A percentile compares a stretch with the other conserved stretches of the same genome.
phyloP scores from a whole-genome alignment of 2,888 invertebrate species.

The Chelonus formosanus region DNA sequence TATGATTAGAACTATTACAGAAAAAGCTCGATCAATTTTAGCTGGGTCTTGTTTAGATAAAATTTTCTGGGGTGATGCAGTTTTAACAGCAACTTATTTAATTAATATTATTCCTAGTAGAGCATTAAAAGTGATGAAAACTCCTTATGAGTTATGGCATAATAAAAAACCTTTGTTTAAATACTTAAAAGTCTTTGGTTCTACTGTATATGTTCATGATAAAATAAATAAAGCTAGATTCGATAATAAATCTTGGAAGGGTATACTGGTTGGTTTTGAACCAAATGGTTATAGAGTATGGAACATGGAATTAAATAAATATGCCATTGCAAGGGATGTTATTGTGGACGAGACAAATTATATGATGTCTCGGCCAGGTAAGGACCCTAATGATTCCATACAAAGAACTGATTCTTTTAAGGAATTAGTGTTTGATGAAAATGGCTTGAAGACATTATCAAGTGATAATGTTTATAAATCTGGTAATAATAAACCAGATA shows the following conservation, averaged over 20 bases:
- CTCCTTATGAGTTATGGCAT: conserved; percentile 35
- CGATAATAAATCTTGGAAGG: conserved; percentile 34
- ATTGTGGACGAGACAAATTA: conserved; percentile 34
- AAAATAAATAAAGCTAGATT: conserved; percentile 33
- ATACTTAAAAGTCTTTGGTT: conserved; percentile 37
- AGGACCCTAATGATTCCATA: not conserved
- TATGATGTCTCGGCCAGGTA: conserved; percentile 26
- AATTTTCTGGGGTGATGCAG: conserved; percentile 22
- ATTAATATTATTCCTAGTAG: conserved; percentile 31
- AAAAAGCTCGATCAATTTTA: conserved; percentile 32
- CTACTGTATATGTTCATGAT: not conserved
- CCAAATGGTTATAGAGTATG: conserved; percentile 35
- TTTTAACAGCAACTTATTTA: conserved; percentile 35
- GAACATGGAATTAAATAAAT: conserved; percentile 28
- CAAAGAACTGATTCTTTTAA: no score
- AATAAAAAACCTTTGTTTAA: conserved; percentile 31
- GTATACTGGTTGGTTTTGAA: conserved; percentile 6
- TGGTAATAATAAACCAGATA: not conserved
- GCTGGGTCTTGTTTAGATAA: not conserved
- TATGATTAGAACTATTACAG: conserved; percentile 49
- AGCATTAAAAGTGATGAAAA: conserved; percentile 19
- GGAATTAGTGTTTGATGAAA: no score
- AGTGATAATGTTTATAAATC: not conserved
- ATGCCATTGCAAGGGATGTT: conserved; percentile 28
- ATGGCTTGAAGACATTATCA: no score